Percentiles rank a stretch among this genome's conserved stretches.
phyloP scores from a whole-genome alignment of 2,113 vertebrate genomes.

The Thalassarche chlororhynchos region DNA sequence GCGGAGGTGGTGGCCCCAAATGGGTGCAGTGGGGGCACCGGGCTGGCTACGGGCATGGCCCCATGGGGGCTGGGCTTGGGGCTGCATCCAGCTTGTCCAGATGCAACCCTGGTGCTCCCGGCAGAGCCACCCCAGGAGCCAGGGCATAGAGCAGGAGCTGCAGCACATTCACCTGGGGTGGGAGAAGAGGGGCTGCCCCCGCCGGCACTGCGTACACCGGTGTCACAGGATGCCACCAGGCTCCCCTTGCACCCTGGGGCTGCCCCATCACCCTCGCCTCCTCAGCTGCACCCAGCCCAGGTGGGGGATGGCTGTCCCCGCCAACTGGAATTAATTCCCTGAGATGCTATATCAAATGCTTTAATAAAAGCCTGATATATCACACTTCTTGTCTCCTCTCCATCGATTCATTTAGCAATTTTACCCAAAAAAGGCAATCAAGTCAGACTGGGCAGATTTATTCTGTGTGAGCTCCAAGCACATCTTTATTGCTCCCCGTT shows the following conservation, averaged over 20 bases:
- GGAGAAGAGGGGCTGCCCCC: neutral
- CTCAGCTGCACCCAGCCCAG: neutral
- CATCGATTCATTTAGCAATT: conserved; percentile 51
- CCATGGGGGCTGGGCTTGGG: too few species aligned
- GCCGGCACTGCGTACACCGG: rapidly evolving
- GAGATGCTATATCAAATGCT: conserved; percentile 18
- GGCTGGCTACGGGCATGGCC: neutral
- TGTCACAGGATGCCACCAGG: neutral
- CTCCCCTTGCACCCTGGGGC: too few species aligned
- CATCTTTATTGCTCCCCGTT: conserved; percentile 48
- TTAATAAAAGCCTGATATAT: conserved; percentile 56
- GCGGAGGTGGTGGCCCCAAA: neutral
- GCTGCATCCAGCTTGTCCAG: neutral
- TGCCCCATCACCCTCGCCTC: rapidly evolving
- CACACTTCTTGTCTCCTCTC: conserved; percentile 32
- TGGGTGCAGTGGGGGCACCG: rapidly evolving
- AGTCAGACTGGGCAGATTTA: conserved; percentile 33
- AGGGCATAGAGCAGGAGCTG: rapidly evolving
- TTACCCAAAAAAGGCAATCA: conserved; percentile 33
- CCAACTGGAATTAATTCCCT: neutral
- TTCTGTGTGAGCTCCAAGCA: neutral
- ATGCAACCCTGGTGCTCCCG: neutral
- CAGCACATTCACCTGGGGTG: rapidly evolving
- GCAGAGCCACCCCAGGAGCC: rapidly evolving
- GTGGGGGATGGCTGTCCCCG: neutral